Base-by-base conservation (phyloP, 1,140 invertebrate genomes). In the Cotesia vestalis region DNA sequence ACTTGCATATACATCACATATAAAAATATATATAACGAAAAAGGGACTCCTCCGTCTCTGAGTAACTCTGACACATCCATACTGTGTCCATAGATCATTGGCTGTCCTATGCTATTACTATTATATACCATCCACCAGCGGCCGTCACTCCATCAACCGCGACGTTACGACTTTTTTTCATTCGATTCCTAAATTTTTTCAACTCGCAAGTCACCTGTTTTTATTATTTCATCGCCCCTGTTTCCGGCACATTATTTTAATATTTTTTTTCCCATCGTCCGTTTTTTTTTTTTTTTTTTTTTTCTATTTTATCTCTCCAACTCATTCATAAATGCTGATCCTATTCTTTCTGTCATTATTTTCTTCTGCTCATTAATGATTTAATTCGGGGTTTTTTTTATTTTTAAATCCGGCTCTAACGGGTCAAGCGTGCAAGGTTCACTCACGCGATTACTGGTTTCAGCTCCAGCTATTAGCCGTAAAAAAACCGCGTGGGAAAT, bases 211-310 rank as follows among this genome's bases (percentile, higher is more conserved):
- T 63, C 60, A 63, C 60, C 46, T 63, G 59, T 40, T 20, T 70
- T 35, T 70, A 61, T 70, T 70, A 70, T 70, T 70, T 53, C 69
- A 70, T 59, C 40, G 46, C 27, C 35, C 59, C 5, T 55, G 12
- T 55, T 55, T 55, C 57, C 59, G 9, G 59, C 9, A 14, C 53
- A 17, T 57, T 20, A 57, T 57, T 60, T 35, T 34, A 20, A 35
- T 34, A 35, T 35, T 34, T 60, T 60, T 35, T 34, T 60, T 55
- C 40, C 11, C 8, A 46, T 57, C n/a, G 59, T 61, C 59, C 27
- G 34, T 36, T 34, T 27, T 61, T 27, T 61, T 27, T 61, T 61
- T 27, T 9, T 35, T 61, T 34, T 11, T 61, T 27, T 61, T 8
- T 61, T 61, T 27, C 27, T 35, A 8, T 57, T 57, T n/a, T 46